Conservation (phyloP, 2,888 invertebrate genomes). For the Xylocampa areola region DNA sequence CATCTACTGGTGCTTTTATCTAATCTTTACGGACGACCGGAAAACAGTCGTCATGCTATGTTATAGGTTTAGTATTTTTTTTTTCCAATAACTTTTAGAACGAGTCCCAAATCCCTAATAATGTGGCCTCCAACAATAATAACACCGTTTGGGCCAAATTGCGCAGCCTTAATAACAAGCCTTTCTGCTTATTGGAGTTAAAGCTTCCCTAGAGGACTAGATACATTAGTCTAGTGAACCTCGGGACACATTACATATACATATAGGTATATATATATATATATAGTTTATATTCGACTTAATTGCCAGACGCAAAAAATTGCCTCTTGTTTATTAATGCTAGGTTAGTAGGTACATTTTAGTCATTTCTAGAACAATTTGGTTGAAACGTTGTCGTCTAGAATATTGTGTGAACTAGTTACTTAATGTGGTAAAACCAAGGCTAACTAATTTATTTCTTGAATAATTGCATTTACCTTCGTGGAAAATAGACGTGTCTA, state of each 20-base stretch:
- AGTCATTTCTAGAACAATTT: not conserved
- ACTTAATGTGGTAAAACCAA: too few relatives aligned
- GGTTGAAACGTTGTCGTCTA: not conserved
- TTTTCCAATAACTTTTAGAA: constrained; percentile 1
- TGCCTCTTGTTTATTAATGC: constrained; percentile 9
- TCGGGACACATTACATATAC: constrained; percentile 20
- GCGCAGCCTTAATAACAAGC: constrained; percentile 42
- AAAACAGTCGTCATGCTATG: not conserved
- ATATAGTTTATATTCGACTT: constrained; percentile 26
- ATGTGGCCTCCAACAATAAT: constrained; percentile 15
- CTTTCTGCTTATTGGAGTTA: constrained; percentile 43
- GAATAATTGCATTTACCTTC: too few relatives aligned
- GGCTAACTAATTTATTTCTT: too few relatives aligned
- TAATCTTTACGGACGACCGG: too few relatives aligned
- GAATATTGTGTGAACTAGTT: not conserved
- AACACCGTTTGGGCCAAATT: constrained; percentile 25
- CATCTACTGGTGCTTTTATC: too few relatives aligned
- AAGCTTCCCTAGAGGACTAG: constrained; percentile 36
- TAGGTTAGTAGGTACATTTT: constrained; percentile 4
- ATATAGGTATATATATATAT: constrained; percentile 17
- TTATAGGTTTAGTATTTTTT: not conserved
- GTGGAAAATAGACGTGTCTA: too few relatives aligned
- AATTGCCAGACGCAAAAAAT: constrained; percentile 25
- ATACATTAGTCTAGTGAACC: constrained; percentile 33
- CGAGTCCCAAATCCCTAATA: not conserved